phyloP scores from a whole-genome alignment of 92 coral and sea anemone genomes.

The Anthopleura xanthogrammica region DNA sequence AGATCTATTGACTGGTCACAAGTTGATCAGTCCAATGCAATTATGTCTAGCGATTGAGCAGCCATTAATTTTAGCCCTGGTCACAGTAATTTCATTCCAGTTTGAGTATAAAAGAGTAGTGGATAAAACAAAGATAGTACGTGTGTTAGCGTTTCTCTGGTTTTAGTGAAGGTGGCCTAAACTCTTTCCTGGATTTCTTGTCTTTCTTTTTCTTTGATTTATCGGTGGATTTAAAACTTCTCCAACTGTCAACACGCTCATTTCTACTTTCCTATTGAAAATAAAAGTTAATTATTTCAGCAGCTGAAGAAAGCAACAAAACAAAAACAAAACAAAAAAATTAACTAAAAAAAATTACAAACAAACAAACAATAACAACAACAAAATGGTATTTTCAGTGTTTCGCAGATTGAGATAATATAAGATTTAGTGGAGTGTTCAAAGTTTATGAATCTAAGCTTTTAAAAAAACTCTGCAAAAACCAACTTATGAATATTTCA shows the following conservation, averaged over 20 bases:
- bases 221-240: slow-evolving; percentile 82
- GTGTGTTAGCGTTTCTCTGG: slow-evolving; percentile 77
- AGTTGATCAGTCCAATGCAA: neutral
- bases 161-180: slow-evolving; percentile 89
- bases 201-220: slow-evolving; percentile 62
- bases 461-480: no score
- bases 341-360: neutral
- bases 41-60: neutral
- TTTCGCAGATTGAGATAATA: no score
- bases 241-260: slow-evolving; percentile 97
- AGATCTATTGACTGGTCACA: neutral
- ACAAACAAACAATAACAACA: no score
- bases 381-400: neutral
- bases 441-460: no score
- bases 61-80: no score
- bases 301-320: neutral
- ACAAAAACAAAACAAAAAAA: neutral
- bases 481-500: no score
- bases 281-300: neutral
- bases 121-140: neutral
- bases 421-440: no score
- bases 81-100: neutral
- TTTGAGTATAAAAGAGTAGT: neutral
- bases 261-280: slow-evolving; percentile 85
- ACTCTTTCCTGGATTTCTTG: slow-evolving; percentile 71